Conservation (phyloP, 1,140 invertebrate species). For the Zaprionus gabonicus region DNA sequence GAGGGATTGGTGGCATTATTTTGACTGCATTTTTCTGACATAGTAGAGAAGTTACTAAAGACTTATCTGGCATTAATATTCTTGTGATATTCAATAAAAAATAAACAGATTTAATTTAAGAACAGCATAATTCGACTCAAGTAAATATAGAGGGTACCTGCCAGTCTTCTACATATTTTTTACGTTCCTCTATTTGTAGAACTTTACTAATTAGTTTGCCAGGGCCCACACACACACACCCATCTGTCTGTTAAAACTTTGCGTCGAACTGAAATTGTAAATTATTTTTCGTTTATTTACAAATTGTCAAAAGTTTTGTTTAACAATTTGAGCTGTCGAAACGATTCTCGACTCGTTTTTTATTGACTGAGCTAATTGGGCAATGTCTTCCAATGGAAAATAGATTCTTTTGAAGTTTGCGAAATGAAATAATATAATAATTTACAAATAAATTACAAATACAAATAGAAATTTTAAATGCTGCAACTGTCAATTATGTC, state of each 20-base stretch:
- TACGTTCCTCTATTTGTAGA: slow-evolving; percentile 47
- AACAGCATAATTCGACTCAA: no score
- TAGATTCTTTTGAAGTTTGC: background rate
- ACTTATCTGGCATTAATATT: no score
- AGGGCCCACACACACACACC: slow-evolving; percentile 36
- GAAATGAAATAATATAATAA: background rate
- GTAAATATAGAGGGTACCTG: background rate
- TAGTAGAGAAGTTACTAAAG: background rate
- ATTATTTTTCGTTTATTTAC: slow-evolving; percentile 72
- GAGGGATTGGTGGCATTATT: background rate
- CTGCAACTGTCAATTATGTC: slow-evolving; percentile 39
- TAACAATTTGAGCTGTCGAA: slow-evolving; percentile 23
- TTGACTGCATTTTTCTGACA: background rate
- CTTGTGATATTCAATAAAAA: no score
- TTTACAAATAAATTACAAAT: background rate
- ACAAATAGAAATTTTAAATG: background rate
- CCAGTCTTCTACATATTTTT: background rate
- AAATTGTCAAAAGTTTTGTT: slow-evolving; percentile 60
- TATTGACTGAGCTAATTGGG: slow-evolving; percentile 23
- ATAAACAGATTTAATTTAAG: no score
- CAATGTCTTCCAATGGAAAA: background rate
- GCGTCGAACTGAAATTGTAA: slow-evolving; percentile 50
- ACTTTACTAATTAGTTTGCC: slow-evolving; percentile 66
- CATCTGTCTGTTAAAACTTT: slow-evolving; percentile 26
- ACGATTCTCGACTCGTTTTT: slow-evolving; percentile 11